Evolutionary conservation across 2,113 vertebrate genomes (phyloP).

Genomic region (Myotis yumanensis): DNA sequence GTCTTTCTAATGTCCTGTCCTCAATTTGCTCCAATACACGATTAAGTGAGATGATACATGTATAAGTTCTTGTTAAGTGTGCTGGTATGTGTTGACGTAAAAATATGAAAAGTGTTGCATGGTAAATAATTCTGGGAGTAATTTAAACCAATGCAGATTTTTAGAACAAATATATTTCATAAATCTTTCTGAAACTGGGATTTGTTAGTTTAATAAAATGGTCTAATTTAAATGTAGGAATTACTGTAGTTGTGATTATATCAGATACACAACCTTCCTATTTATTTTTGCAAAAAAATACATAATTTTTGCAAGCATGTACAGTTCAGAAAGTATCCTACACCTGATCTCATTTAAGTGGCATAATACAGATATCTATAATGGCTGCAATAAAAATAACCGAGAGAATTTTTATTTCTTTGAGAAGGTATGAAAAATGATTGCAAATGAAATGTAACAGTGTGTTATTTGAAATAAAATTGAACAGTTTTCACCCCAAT

Average conservation of each 20-base stretch:
- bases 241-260: neutral
- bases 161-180: conserved; percentile 49
- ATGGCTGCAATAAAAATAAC: conserved; percentile 8
- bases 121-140: conserved; percentile 43
- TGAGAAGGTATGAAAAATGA: conserved; percentile 35
- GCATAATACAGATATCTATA: neutral
- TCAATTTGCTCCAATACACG: neutral
- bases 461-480: conserved; percentile 44
- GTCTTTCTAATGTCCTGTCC: neutral
- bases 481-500: conserved; percentile 21
- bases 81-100: conserved; percentile 18
- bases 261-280: neutral
- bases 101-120: neutral
- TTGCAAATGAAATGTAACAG: conserved; percentile 11
- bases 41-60: neutral
- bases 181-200: conserved; percentile 26
- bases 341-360: conserved; percentile 3
- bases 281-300: conserved; percentile 26
- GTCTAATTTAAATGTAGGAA: conserved; percentile 49
- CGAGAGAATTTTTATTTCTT: conserved; percentile 42
- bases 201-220: conserved; percentile 43
- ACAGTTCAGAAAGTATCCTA: neutral
- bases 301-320: neutral
- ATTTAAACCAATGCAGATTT: conserved; percentile 14
- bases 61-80: neutral